phyloP scores from a whole-genome alignment of 92 coral and sea anemone genomes.

The Phenganax subtilis region DNA sequence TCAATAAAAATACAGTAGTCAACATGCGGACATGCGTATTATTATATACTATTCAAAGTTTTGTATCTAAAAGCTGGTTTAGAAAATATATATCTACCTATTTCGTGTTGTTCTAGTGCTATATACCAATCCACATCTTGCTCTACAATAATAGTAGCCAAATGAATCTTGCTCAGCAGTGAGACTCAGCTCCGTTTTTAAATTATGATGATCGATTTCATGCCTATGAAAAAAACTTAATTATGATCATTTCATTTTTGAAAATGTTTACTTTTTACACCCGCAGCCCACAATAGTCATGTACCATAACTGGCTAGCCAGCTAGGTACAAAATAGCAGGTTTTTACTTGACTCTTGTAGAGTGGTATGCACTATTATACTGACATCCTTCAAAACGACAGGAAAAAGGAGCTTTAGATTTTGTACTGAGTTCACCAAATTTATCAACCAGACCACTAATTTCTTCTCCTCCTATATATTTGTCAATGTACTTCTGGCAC shows the following conservation, averaged over 20 bases:
- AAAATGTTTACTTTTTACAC: background rate
- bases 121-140: constrained; percentile 33
- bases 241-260: background rate
- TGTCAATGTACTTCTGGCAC: constrained; percentile 48
- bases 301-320: no score
- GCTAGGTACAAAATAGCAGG: background rate
- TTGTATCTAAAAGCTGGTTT: background rate
- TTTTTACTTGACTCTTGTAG: constrained; percentile 24
- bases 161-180: constrained; percentile 6
- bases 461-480: constrained; percentile 41
- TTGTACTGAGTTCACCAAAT: background rate
- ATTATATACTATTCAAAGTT: background rate
- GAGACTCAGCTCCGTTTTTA: background rate
- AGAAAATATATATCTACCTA: constrained; percentile 8
- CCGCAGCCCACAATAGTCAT: background rate
- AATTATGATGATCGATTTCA: background rate
- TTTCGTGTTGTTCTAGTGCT: constrained; percentile 33
- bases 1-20: constrained; percentile 22
- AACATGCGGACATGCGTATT: background rate
- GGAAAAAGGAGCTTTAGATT: background rate
- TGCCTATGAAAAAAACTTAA: background rate
- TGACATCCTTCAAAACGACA: constrained; percentile 13
- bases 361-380: constrained; percentile 6
- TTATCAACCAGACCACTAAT: constrained; percentile 5
- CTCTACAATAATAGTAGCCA: constrained; percentile 35